Base-by-base conservation (phyloP, 2,797 vertebrate species). In the Acanthurus leucopareius region DNA sequence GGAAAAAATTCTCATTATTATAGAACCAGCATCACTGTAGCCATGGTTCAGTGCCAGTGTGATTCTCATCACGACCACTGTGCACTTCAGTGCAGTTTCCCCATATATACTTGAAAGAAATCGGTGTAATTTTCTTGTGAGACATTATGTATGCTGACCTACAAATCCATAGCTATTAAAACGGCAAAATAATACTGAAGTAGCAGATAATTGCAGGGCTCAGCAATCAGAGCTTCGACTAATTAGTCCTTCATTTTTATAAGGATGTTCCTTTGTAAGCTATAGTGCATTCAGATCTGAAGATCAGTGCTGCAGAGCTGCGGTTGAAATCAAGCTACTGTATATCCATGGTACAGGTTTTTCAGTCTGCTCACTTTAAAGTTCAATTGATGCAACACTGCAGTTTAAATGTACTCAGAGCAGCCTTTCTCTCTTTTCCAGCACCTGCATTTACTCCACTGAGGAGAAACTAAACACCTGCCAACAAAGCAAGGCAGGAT, bases 171-270 rank as follows among this genome's bases (percentile, higher is more conserved):
- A 58, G 49, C 62, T 71, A 61, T 65, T 79, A 65, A 84, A 73
- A 71, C 20, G 47, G 15, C 3, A 64, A 75, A 56, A 19, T 67
- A 73, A 67, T 69, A 59, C 40, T 19, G 28, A 47, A 66, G 48
- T 57, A 70, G 22, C 22, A 76, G 59, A 82, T 58, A 49, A 66
- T 49, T 25, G 42, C 51, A 42, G 20, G 51, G 22, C 74, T 81
- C 42, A 69, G 53, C 22, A 73, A 56, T 69, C 51, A 82, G 44
- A 84, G 64, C 52, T 42, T 58, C 73, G 62, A 71, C 69, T 86
- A 87, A 90, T 88, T 82, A 90, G 79, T 58, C 32, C 17, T 65
- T 58, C n/a, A 48, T 63, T 77, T 79, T 82, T 56, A 25, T 10
- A 58, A 35, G 47, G 17, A 38, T 59, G 19, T 10, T 58, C 17